phyloP scores from a whole-genome alignment of 2,888 invertebrate species.

The Papilio demoleus region DNA sequence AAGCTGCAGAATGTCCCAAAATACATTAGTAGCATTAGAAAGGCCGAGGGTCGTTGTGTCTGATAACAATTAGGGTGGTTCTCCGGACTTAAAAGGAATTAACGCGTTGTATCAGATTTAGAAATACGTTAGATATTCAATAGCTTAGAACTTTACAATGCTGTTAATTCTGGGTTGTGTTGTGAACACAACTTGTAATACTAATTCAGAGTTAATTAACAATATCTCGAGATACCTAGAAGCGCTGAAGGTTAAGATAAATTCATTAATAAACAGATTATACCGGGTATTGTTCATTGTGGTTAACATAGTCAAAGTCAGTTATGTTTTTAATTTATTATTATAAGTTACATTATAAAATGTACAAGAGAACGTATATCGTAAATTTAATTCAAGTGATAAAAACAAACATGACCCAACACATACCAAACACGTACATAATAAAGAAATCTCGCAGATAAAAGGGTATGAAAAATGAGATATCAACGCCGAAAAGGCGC shows the following conservation, averaged over 20 bases:
- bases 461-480: conserved; percentile 73
- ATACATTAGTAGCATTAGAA: conserved; percentile 83
- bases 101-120: conserved; percentile 76
- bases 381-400: conserved; percentile 6
- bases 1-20: conserved; percentile 83
- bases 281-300: neutral
- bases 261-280: neutral
- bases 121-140: conserved; percentile 47
- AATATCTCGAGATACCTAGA: neutral
- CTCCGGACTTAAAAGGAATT: conserved; percentile 76
- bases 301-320: neutral
- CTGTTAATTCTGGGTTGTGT: too few species aligned
- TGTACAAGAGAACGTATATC: neutral
- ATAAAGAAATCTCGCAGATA: conserved; percentile 65
- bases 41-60: conserved; percentile 75
- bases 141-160: too few species aligned
- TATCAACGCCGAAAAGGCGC: conserved; percentile 65
- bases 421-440: conserved; percentile 63
- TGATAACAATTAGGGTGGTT: conserved; percentile 83
- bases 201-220: neutral
- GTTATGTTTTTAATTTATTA: neutral
- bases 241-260: neutral
- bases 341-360: neutral
- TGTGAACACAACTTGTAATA: neutral
- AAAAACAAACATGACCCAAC: conserved; percentile 15